Conservation (phyloP, 2,888 invertebrate species). For the Vesta saturnalis region DNA sequence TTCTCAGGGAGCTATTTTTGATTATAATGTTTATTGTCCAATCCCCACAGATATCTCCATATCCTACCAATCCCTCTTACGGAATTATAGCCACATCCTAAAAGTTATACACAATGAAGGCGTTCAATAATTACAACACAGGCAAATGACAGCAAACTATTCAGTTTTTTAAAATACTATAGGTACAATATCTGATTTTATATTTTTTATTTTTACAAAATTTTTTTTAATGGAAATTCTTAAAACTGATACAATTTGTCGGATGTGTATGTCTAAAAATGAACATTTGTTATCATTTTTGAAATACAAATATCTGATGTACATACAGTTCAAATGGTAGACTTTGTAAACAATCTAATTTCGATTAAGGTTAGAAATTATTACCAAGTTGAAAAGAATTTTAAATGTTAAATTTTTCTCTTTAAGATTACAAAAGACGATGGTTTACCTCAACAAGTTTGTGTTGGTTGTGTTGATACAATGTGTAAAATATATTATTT, state of each 20-base stretch:
- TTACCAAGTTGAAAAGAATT: neutral
- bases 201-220: no score
- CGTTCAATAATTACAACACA: no score
- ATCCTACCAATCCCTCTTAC: no score
- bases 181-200: no score
- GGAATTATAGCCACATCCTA: no score
- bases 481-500: slow-evolving; percentile 41
- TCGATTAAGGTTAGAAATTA: slow-evolving; percentile 42
- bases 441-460: slow-evolving; percentile 45
- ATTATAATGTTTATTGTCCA: no score
- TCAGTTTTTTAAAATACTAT: no score
- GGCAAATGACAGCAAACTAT: no score
- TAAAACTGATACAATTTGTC: slow-evolving; percentile 38
- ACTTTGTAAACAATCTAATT: slow-evolving; percentile 43
- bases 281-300: slow-evolving; percentile 40
- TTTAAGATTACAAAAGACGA: slow-evolving; percentile 45
- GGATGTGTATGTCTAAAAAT: slow-evolving; percentile 42
- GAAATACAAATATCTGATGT: slow-evolving; percentile 36
- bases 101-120: no score
- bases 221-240: neutral
- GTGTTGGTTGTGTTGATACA: slow-evolving; percentile 43
- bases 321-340: slow-evolving; percentile 33
- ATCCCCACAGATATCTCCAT: no score
- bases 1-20: no score
- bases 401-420: slow-evolving; percentile 12